A percentile compares a stretch with the other conserved stretches of the same genome.
Conservation (phyloP, 2,888 invertebrate species). For the Acanthoscelides obtectus region DNA sequence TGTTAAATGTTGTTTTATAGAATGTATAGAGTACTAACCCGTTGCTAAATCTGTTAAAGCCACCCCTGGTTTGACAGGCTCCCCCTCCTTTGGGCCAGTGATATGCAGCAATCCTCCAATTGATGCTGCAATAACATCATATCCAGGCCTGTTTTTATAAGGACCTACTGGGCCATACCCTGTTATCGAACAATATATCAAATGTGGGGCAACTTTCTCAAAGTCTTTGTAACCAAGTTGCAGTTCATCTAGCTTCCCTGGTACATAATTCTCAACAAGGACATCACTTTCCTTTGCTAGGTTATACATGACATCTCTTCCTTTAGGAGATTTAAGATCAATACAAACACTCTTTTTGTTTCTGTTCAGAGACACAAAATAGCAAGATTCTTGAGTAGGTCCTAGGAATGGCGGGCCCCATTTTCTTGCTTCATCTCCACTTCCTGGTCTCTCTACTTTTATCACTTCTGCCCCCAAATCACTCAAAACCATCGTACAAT, state of each 20-base stretch:
- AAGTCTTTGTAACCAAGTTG: slow-evolving; percentile 78
- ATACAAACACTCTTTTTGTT: slow-evolving; percentile 92
- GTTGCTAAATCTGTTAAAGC: slow-evolving; percentile 91
- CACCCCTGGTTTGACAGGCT: slow-evolving; percentile 87
- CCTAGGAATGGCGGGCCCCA: slow-evolving; percentile 91
- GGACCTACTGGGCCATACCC: slow-evolving; percentile 89
- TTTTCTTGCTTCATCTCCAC: slow-evolving; percentile 82
- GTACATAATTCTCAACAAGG: slow-evolving; percentile 89
- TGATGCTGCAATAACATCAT: slow-evolving; percentile 93
- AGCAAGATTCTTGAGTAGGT: slow-evolving; percentile 63
- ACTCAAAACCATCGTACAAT: slow-evolving; percentile 88
- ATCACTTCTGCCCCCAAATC: slow-evolving; percentile 91
- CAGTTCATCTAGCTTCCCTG: slow-evolving; percentile 75
- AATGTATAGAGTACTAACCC: slow-evolving; percentile 40
- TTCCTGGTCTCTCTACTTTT: slow-evolving; percentile 81
- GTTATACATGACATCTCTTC: slow-evolving; percentile 62
- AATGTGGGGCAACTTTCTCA: slow-evolving; percentile 62
- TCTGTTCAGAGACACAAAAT: slow-evolving; percentile 85
- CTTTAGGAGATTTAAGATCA: slow-evolving; percentile 69
- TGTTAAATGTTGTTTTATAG: no score
- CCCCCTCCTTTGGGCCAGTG: slow-evolving; percentile 79
- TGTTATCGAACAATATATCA: slow-evolving; percentile 91
- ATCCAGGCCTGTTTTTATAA: slow-evolving; percentile 83
- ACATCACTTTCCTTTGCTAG: slow-evolving; percentile 78
- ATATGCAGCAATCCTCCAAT: slow-evolving; percentile 85